phyloP scores from a whole-genome alignment of 2,797 vertebrate genomes.

The Chromis chromis region DNA sequence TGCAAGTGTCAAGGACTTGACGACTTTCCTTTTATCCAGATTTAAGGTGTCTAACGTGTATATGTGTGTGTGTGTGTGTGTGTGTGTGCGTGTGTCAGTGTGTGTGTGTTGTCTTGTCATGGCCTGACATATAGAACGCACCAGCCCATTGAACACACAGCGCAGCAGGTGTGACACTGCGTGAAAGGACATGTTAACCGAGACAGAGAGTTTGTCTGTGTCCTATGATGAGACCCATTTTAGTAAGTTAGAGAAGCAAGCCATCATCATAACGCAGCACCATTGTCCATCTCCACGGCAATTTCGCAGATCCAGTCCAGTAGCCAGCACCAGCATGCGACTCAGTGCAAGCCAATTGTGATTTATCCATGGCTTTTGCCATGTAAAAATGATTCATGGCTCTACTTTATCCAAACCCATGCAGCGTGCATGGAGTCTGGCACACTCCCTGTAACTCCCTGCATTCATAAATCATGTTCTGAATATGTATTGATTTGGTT shows the following conservation, averaged over 20 bases:
- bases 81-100: background rate
- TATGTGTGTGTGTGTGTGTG: background rate
- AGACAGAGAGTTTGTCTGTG: constrained; percentile 61
- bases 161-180: constrained; percentile 58
- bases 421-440: constrained; percentile 62
- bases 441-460: constrained; percentile 51
- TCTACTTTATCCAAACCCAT: constrained; percentile 56
- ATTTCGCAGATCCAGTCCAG: constrained; percentile 61
- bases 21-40: constrained; percentile 60
- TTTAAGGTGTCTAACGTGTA: constrained; percentile 26
- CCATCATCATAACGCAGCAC: constrained; percentile 53
- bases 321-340: constrained; percentile 49
- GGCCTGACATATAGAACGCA: constrained; percentile 49
- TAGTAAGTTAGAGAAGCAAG: constrained; percentile 60
- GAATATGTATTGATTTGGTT: constrained; percentile 71
- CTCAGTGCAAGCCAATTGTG: constrained; percentile 62
- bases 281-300: constrained; percentile 54
- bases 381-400: constrained; percentile 76
- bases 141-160: constrained; percentile 40
- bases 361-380: constrained; percentile 75
- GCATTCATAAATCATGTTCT: constrained; percentile 72
- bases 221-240: constrained; percentile 65
- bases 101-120: constrained; percentile 30
- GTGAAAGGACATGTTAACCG: constrained; percentile 63
- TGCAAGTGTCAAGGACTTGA: constrained; percentile 68